A percentile compares a stretch with the other conserved stretches of the same genome.
Conservation (phyloP, 2,888 invertebrate species). For the Calameuta pallipes region DNA sequence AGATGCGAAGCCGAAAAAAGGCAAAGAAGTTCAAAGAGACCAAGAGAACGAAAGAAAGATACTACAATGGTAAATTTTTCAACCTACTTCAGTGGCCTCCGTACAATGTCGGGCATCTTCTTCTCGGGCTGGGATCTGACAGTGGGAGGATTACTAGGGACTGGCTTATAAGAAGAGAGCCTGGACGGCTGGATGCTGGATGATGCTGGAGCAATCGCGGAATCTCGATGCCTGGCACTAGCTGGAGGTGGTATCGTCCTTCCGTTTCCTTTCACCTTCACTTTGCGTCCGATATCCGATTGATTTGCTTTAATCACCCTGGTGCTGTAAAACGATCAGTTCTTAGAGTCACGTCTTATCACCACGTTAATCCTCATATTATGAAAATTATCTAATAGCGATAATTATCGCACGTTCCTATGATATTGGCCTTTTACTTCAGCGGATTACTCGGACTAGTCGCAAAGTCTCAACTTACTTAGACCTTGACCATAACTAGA, state of each 20-base stretch:
- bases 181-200: slow-evolving; percentile 51
- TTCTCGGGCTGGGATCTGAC: slow-evolving; percentile 51
- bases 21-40: neutral
- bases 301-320: slow-evolving; percentile 94
- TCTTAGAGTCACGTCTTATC: no score
- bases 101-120: slow-evolving; percentile 72
- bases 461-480: slow-evolving; percentile 25
- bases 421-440: no score
- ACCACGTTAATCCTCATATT: no score
- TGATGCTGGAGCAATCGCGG: slow-evolving; percentile 55
- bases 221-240: slow-evolving; percentile 56
- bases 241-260: slow-evolving; percentile 54
- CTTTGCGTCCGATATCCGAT: slow-evolving; percentile 88
- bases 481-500: slow-evolving; percentile 43
- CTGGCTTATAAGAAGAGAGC: slow-evolving; percentile 67
- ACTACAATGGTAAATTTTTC: neutral
- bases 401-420: no score
- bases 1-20: neutral
- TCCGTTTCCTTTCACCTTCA: slow-evolving; percentile 75
- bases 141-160: slow-evolving; percentile 51
- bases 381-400: no score
- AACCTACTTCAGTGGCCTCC: slow-evolving; percentile 78
- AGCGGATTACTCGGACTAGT: no score
- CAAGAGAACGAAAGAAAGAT: neutral
- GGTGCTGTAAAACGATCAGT: slow-evolving; percentile 73